Evolutionary conservation across 2,113 vertebrate species (phyloP).

Genomic region (Coryphaenoides rupestris): DNA sequence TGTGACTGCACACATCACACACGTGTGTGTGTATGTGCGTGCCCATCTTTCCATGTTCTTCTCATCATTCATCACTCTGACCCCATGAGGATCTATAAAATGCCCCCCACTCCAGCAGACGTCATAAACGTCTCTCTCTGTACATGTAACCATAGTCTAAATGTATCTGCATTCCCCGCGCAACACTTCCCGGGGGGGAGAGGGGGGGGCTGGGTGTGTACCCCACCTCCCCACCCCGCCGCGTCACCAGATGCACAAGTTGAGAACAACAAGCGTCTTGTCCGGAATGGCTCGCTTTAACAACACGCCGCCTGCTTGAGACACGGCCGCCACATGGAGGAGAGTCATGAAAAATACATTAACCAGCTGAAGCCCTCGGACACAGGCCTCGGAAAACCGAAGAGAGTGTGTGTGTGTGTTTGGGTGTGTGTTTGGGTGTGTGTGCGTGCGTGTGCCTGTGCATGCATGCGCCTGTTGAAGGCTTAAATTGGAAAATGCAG

Average conservation of each 20-base stretch:
- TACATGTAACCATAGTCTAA: conserved; percentile 48
- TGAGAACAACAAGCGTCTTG: neutral
- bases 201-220: no score
- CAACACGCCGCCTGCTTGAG: neutral
- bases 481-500: conserved; percentile 28
- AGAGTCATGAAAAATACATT: neutral
- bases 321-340: neutral
- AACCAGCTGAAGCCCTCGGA: neutral
- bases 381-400: neutral
- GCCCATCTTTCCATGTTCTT: conserved; percentile 39
- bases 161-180: conserved; percentile 51
- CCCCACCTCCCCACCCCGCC: conserved; percentile 18
- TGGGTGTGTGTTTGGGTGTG: no score
- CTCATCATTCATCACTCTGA: conserved; percentile 53
- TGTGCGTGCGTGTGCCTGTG: no score
- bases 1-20: conserved; percentile 18
- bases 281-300: neutral
- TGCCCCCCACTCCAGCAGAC: conserved; percentile 62
- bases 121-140: conserved; percentile 70
- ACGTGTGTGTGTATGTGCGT: conserved; percentile 31
- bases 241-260: conserved; percentile 21
- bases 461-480: neutral
- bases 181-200: no score
- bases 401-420: no score
- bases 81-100: conserved; percentile 59